These are phyloP conservation scores for Osmerus mordax DNA, from an alignment of 2,113 vertebrate genomes.

Conservation along the genomic window DNA sequence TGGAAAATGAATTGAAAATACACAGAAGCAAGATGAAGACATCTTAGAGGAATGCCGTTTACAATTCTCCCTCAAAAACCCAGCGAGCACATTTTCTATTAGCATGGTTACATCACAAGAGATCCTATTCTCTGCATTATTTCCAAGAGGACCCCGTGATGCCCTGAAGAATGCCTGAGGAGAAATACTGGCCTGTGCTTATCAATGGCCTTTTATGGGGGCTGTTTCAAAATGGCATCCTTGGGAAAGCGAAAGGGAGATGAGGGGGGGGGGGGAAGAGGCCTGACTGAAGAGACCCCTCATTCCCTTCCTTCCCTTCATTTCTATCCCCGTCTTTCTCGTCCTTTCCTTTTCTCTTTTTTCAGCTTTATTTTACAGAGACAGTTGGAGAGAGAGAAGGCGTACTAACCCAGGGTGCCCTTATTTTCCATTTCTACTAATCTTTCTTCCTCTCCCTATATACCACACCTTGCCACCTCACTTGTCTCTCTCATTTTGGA, in stretches of 20 bases:
- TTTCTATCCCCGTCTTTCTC: slow-evolving; percentile 6
- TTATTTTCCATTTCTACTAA: too few species aligned
- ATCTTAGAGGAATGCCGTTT: slow-evolving; percentile 20
- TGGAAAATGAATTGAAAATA: too few species aligned
- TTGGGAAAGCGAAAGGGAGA: slow-evolving; percentile 18
- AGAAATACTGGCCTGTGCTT: slow-evolving; percentile 12
- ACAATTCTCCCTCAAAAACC: slow-evolving; percentile 20
- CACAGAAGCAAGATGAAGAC: too few species aligned
- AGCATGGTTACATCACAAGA: slow-evolving; percentile 46
- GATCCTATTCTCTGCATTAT: slow-evolving; percentile 33
- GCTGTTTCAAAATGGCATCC: slow-evolving; percentile 26
- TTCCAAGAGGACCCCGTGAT: slow-evolving; percentile 19
- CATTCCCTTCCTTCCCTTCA: background rate
- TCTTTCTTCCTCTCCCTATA: slow-evolving; percentile 9
- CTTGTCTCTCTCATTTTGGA: background rate
- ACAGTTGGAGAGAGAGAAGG: too few species aligned
- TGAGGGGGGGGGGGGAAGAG: background rate
- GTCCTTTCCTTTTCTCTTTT: slow-evolving; percentile 7
- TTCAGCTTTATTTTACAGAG: background rate
- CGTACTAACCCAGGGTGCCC: too few species aligned
- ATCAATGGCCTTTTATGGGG: slow-evolving; percentile 41
- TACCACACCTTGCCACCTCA: background rate
- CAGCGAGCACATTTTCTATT: slow-evolving; percentile 32
- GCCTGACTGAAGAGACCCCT: slow-evolving; percentile 18
- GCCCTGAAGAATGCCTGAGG: slow-evolving; percentile 20